phyloP scores from a whole-genome alignment of 2,888 invertebrate species.

The Heliconius aoede region DNA sequence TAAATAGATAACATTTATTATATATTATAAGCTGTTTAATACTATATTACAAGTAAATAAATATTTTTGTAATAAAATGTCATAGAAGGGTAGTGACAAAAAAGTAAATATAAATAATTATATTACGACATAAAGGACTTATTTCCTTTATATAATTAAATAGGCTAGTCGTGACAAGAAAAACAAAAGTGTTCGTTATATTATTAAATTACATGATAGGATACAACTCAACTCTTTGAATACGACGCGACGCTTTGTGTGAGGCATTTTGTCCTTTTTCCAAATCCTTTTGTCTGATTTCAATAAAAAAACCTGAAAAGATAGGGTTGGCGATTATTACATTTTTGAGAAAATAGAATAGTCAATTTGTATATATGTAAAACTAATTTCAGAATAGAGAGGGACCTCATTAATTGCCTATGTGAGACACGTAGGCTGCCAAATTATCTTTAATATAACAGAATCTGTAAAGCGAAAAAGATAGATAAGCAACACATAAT shows the following conservation, averaged over 20 bases:
- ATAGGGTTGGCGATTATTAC: constrained; percentile 30
- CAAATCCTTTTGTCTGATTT: constrained; percentile 71
- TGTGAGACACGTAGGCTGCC: too few relatives aligned
- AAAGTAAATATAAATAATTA: constrained; percentile 22
- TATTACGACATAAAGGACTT: neutral
- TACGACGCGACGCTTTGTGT: constrained; percentile 63
- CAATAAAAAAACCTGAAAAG: constrained; percentile 60
- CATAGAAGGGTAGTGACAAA: neutral
- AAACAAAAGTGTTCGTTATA: constrained; percentile 62
- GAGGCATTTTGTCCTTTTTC: constrained; percentile 69
- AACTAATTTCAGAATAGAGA: neutral
- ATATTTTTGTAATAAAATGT: neutral
- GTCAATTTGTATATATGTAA: neutral
- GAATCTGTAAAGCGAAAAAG: too few relatives aligned
- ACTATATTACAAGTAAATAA: neutral
- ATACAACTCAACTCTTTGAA: constrained; percentile 63
- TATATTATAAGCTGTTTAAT: too few relatives aligned
- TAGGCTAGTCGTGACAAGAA: constrained; percentile 51
- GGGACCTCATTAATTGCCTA: too few relatives aligned
- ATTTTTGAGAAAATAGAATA: neutral
- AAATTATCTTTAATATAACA: too few relatives aligned
- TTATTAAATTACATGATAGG: constrained; percentile 68
- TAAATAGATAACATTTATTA: too few relatives aligned
- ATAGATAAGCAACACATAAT: too few relatives aligned
- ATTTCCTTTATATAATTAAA: constrained; percentile 34